A percentile compares a stretch with the other conserved stretches of the same genome.
Conservation (phyloP, 2,888 invertebrate species). For the Esperia sulphurella region DNA sequence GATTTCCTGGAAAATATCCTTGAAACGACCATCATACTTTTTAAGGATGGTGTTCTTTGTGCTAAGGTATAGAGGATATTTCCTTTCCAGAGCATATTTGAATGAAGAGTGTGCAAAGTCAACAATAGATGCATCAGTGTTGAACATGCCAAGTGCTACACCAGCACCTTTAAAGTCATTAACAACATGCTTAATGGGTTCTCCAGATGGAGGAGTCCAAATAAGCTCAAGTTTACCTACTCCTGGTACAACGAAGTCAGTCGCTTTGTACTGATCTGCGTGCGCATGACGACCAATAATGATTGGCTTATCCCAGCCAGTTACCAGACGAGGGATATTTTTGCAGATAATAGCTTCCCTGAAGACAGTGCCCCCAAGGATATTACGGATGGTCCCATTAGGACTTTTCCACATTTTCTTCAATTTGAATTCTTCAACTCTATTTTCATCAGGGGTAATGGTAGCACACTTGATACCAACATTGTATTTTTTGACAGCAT, state of each 20-base stretch:
- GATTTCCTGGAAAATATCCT: slow-evolving; percentile 97
- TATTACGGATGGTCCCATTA: slow-evolving; percentile 93
- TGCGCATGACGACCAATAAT: slow-evolving; percentile 99
- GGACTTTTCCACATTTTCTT: slow-evolving; percentile 96
- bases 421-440: slow-evolving; percentile 94
- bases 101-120: slow-evolving; percentile 98
- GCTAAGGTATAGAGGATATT: slow-evolving; percentile 94
- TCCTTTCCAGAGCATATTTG: slow-evolving; percentile 90
- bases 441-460: slow-evolving; percentile 97
- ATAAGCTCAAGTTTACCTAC: slow-evolving; percentile 92
- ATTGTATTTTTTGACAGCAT: slow-evolving; percentile 97
- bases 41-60: slow-evolving; percentile 99
- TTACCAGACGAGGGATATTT: slow-evolving; percentile 96
- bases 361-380: slow-evolving; percentile 90
- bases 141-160: slow-evolving; percentile 96
- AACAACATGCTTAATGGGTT: slow-evolving; percentile 85
- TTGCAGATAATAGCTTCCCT: slow-evolving; percentile 93
- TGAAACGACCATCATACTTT: slow-evolving; percentile 97
- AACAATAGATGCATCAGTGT: slow-evolving; percentile 95
- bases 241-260: slow-evolving; percentile 96
- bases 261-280: slow-evolving; percentile 98
- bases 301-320: slow-evolving; percentile 97
- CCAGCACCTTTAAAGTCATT: slow-evolving; percentile 93
- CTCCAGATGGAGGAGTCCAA: slow-evolving; percentile 84
- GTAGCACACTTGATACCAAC: slow-evolving; percentile 99